Evolutionary conservation across 1,140 invertebrate genomes (phyloP).

Genomic region (Drosophila parabipectinata): DNA sequence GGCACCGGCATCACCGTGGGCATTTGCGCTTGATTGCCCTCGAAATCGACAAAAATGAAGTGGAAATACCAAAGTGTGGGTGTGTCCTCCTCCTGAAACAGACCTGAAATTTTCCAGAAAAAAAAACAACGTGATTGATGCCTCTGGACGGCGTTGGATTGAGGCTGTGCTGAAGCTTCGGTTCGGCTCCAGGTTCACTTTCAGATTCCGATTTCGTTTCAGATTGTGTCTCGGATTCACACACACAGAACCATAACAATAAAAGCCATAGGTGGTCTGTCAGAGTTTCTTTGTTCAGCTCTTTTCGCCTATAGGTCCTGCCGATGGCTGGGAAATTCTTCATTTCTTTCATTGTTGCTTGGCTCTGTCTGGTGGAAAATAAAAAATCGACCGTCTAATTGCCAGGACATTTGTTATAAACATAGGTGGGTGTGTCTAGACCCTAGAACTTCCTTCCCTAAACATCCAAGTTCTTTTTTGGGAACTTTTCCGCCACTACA

Average conservation of each 20-base stretch:
- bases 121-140: constrained; percentile 49
- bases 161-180: not conserved
- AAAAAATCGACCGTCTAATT: constrained; percentile 58
- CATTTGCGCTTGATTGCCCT: constrained; percentile 71
- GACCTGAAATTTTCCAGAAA: not conserved
- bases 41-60: constrained; percentile 79
- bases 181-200: constrained; percentile 16
- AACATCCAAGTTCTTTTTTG: not conserved
- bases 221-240: constrained; percentile 40
- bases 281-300: constrained; percentile 22
- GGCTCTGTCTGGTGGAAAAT: constrained; percentile 22
- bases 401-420: constrained; percentile 14
- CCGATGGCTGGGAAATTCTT: constrained; percentile 25
- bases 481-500: constrained; percentile 4
- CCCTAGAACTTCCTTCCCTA: no score
- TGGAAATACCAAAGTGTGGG: constrained; percentile 60
- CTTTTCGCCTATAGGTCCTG: constrained; percentile 10
- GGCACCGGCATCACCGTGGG: constrained; percentile 17
- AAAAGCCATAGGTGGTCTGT: constrained; percentile 33
- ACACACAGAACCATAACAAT: constrained; percentile 54
- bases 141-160: constrained; percentile 11
- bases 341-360: constrained; percentile 7
- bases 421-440: not conserved
- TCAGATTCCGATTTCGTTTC: constrained; percentile 51
- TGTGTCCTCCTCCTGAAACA: constrained; percentile 2